These are phyloP conservation scores for Anthoscopus minutus DNA, from an alignment of 2,113 vertebrate genomes.

Conservation along the genomic window DNA sequence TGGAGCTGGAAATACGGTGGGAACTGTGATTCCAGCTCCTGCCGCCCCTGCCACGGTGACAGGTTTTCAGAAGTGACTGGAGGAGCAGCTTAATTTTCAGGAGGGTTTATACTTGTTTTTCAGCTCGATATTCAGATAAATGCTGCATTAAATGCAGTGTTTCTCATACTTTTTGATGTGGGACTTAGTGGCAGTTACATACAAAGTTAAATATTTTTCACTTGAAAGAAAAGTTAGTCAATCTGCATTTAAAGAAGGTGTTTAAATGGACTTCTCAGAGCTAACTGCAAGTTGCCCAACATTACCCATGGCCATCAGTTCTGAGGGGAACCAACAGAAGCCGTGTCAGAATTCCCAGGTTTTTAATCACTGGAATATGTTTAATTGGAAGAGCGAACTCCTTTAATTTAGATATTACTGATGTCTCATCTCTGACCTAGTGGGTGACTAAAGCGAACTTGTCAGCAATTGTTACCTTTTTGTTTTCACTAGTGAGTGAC, in stretches of 20 bases:
- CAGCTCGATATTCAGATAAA: fast-evolving
- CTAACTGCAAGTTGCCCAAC: background rate
- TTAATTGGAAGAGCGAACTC: background rate
- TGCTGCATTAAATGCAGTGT: fast-evolving
- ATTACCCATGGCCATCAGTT: background rate
- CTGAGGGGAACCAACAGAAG: background rate
- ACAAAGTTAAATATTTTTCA: background rate
- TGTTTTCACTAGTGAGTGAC: slow-evolving; percentile 56
- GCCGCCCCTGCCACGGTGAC: too few relatives aligned
- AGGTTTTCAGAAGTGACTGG: background rate
- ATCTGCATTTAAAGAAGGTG: background rate
- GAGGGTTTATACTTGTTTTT: background rate
- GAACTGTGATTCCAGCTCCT: too few relatives aligned
- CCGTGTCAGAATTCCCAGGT: background rate
- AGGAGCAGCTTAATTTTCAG: background rate
- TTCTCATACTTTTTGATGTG: background rate
- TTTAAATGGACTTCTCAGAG: background rate
- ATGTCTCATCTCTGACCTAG: background rate
- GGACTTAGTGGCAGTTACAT: background rate
- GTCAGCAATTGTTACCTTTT: background rate
- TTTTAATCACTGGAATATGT: background rate
- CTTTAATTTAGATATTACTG: background rate
- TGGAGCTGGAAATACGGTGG: background rate
- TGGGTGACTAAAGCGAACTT: fast-evolving
- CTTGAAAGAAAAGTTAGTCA: background rate